Evolutionary conservation across 2,888 invertebrate genomes (phyloP).

Genomic region (Lamellibrachia columna): DNA sequence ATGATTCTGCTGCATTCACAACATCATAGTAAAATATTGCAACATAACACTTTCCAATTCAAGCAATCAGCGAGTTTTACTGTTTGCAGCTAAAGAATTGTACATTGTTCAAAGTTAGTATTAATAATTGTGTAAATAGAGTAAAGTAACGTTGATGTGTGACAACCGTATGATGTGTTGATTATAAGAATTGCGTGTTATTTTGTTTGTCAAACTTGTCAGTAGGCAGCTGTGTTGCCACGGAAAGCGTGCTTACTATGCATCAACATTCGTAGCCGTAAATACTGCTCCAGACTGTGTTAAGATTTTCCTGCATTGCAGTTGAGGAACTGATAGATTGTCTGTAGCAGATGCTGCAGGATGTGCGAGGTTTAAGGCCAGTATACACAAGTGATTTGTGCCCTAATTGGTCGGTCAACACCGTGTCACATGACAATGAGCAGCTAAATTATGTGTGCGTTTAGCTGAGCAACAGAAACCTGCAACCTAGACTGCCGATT

Average conservation of each 20-base stretch:
- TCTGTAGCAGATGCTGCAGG: not conserved
- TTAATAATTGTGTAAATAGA: not conserved
- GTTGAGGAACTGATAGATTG: not conserved
- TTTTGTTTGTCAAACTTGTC: not conserved
- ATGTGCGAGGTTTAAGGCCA: not conserved
- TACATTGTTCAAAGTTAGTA: slow-evolving; percentile 16
- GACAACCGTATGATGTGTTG: not conserved
- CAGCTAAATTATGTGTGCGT: no score
- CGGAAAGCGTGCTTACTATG: not conserved
- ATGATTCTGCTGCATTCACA: not conserved
- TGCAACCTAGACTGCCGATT: no score
- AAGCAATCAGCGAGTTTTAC: not conserved
- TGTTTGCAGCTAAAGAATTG: not conserved
- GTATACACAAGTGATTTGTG: no score
- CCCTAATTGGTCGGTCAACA: no score
- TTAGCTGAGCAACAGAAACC: no score
- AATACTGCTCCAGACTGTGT: not conserved
- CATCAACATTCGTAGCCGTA: not conserved
- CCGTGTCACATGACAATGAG: no score
- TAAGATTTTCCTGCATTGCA: not conserved
- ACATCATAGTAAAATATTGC: not conserved
- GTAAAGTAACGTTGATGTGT: not conserved
- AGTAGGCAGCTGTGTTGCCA: not conserved
- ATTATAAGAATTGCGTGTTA: not conserved
- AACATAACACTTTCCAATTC: not conserved